These are phyloP conservation scores for Anagrus nilaparvatae DNA, from an alignment of 1,140 invertebrate species.

Conservation along the genomic window DNA sequence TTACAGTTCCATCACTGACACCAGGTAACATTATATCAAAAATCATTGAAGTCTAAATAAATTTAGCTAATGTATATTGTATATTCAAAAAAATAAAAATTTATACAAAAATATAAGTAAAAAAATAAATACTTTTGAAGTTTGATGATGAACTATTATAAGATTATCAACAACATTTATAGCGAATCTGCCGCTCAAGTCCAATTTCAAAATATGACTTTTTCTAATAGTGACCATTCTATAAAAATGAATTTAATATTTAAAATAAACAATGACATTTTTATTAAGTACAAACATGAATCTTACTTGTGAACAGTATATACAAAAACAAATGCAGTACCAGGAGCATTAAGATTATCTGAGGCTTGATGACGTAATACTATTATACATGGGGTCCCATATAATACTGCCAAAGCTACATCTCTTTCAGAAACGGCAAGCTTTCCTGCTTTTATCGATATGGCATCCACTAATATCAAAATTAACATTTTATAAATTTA, in stretches of 20 bases:
- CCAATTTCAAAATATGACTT: conserved; percentile 67
- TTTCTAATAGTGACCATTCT: conserved; percentile 45
- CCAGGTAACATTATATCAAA: conserved; percentile 72
- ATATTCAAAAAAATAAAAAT: conserved; percentile 6
- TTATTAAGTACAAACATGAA: neutral
- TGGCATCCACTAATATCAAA: conserved; percentile 61
- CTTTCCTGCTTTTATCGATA: conserved; percentile 42
- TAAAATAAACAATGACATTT: conserved; percentile 7
- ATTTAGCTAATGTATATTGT: conserved; percentile 14
- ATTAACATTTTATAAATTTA: conserved; percentile 6
- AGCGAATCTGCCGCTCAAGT: conserved; percentile 78
- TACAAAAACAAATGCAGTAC: conserved; percentile 60
- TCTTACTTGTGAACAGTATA: conserved; percentile 60
- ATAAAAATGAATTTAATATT: conserved; percentile 15
- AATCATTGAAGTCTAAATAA: conserved; percentile 71
- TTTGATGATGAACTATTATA: conserved; percentile 89
- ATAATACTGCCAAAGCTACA: conserved; percentile 72
- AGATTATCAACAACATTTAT: conserved; percentile 91
- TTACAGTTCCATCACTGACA: conserved; percentile 63
- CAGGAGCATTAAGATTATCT: conserved; percentile 32
- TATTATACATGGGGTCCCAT: conserved; percentile 62
- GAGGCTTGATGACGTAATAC: conserved; percentile 61
- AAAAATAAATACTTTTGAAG: conserved; percentile 51
- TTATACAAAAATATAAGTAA: conserved; percentile 8
- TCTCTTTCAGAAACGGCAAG: conserved; percentile 71